phyloP scores from a whole-genome alignment of 2,797 vertebrate genomes.

The Kryptopterus vitreolus region DNA sequence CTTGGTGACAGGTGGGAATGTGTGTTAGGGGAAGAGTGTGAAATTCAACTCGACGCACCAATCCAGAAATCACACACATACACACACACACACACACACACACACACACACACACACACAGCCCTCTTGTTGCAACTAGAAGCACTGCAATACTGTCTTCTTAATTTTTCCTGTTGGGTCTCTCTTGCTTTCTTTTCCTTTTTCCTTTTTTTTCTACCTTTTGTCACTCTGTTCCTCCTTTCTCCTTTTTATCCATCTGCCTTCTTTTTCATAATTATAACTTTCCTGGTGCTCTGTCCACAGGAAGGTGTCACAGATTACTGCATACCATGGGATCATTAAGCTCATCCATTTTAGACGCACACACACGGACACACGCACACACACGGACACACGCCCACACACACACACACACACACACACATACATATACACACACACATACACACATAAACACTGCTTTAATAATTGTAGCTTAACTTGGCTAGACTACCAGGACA shows the following conservation, averaged over 20 bases:
- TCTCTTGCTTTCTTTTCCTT: constrained; percentile 15
- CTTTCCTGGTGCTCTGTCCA: background rate
- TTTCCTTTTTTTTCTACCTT: constrained; percentile 18
- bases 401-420: constrained; percentile 24
- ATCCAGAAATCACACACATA: constrained; percentile 58
- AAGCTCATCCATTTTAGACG: background rate
- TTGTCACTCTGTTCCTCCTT: constrained; percentile 23
- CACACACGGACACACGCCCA: constrained; percentile 20
- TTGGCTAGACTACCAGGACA: background rate
- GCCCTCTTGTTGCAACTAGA: constrained; percentile 2
- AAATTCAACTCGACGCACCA: constrained; percentile 69
- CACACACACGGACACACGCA: constrained; percentile 5
- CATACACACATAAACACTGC: constrained; percentile 32
- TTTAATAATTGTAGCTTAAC: constrained; percentile 14
- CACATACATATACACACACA: constrained; percentile 23
- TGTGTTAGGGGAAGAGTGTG: constrained; percentile 73
- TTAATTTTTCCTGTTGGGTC: background rate
- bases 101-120: constrained; percentile 9
- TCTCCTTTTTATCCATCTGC: constrained; percentile 44
- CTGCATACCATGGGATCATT: constrained; percentile 4
- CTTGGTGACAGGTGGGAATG: constrained; percentile 81
- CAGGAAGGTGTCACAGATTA: constrained; percentile 8
- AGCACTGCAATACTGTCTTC: constrained; percentile 22
- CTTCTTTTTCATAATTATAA: background rate
- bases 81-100: constrained; percentile 64